Evolutionary conservation across 2,888 invertebrate genomes (phyloP).

Genomic region (Leucophenga montana): DNA sequence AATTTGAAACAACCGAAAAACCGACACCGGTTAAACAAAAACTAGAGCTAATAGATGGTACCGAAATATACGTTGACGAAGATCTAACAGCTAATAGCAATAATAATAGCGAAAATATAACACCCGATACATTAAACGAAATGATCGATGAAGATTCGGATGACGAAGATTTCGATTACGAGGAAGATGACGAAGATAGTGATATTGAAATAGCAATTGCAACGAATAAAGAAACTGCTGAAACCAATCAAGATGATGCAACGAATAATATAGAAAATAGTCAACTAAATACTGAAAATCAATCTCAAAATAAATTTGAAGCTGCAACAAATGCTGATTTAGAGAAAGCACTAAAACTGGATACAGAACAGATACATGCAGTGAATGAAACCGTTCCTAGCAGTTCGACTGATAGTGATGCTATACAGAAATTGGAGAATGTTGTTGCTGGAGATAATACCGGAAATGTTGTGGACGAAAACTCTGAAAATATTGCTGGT

Average conservation of each 20-base stretch:
- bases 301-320: too few relatives aligned
- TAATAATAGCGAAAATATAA: background rate
- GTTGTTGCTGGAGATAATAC: too few relatives aligned
- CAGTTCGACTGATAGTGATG: too few relatives aligned
- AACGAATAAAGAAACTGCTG: background rate
- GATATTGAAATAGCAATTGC: slow-evolving; percentile 20
- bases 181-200: slow-evolving; percentile 49
- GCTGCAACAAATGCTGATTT: too few relatives aligned
- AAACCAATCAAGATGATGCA: slow-evolving; percentile 32
- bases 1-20: background rate
- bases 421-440: background rate
- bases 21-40: slow-evolving; percentile 47
- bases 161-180: slow-evolving; percentile 48
- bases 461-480: too few relatives aligned
- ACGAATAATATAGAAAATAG: slow-evolving; percentile 7
- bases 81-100: slow-evolving; percentile 36
- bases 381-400: too few relatives aligned
- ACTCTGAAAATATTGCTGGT: too few relatives aligned
- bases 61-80: slow-evolving; percentile 74
- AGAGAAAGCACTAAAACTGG: background rate
- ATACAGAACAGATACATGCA: background rate
- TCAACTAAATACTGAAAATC: background rate
- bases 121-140: slow-evolving; percentile 23
- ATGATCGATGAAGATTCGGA: slow-evolving; percentile 58
- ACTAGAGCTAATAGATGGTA: slow-evolving; percentile 79